These are phyloP conservation scores for Clarias fuscus DNA, from an alignment of 2,797 vertebrate genomes.

Conservation along the genomic window DNA sequence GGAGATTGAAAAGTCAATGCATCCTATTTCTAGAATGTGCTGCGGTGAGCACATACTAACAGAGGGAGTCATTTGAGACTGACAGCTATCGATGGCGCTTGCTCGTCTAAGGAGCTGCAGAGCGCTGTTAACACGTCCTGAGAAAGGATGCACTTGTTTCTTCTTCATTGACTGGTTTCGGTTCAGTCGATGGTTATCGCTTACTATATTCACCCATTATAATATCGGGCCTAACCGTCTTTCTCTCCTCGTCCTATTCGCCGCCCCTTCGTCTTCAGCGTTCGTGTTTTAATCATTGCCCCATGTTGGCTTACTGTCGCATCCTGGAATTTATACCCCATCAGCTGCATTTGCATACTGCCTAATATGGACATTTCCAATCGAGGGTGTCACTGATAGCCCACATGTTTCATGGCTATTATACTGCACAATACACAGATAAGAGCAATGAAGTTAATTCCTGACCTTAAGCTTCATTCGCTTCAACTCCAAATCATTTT, in stretches of 20 bases:
- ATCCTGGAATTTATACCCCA: conserved; percentile 75
- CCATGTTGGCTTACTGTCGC: conserved; percentile 73
- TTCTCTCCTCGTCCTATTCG: conserved; percentile 49
- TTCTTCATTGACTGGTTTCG: conserved; percentile 62
- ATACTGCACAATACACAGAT: conserved; percentile 70
- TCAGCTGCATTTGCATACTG: conserved; percentile 79
- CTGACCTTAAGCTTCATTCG: conserved; percentile 70
- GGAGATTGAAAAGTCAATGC: conserved; percentile 67
- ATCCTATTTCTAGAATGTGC: conserved; percentile 61
- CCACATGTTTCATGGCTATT: conserved; percentile 68
- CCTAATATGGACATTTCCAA: conserved; percentile 82
- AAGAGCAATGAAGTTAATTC: conserved; percentile 77
- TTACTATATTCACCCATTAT: conserved; percentile 62
- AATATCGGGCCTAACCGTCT: conserved; percentile 60
- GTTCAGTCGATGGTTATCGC: conserved; percentile 74
- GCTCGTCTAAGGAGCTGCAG: conserved; percentile 51
- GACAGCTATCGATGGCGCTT: conserved; percentile 69
- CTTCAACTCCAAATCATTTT: conserved; percentile 58
- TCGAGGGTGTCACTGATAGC: conserved; percentile 75
- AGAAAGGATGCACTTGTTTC: conserved; percentile 63
- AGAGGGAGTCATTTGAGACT: conserved; percentile 63
- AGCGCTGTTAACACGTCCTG: conserved; percentile 41
- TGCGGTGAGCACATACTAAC: conserved; percentile 64
- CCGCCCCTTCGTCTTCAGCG: conserved; percentile 59
- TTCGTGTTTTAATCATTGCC: conserved; percentile 75